These are phyloP conservation scores for Ailuropoda melanoleuca DNA, from an alignment of 2,113 vertebrate species.

Conservation along the genomic window DNA sequence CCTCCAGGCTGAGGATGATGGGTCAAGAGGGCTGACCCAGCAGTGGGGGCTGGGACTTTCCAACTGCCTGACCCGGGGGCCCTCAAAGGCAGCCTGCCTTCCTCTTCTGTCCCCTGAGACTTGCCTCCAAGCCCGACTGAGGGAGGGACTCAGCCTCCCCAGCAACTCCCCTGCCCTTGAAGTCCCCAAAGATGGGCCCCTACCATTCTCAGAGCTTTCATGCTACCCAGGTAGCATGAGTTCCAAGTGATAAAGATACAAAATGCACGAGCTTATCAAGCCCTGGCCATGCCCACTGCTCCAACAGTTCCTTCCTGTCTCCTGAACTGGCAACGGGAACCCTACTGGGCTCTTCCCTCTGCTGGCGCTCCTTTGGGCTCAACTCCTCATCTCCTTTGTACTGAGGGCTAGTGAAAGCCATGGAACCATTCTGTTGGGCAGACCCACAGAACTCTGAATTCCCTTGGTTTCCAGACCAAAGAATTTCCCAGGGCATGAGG, in stretches of 20 bases:
- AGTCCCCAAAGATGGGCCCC: neutral
- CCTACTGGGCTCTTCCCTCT: neutral
- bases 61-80: neutral
- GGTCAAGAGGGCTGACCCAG: neutral
- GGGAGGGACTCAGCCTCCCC: neutral
- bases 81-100: neutral
- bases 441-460: neutral
- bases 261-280: neutral
- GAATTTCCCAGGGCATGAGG: neutral
- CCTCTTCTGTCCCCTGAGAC: neutral
- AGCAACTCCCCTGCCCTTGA: neutral
- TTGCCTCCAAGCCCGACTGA: neutral
- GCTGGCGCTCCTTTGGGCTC: neutral
- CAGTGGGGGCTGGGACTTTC: neutral
- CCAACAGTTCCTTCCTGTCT: neutral
- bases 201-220: neutral
- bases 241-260: neutral
- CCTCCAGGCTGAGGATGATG: neutral
- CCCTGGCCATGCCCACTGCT: neutral
- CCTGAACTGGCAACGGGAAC: neutral
- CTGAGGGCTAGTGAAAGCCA: neutral
- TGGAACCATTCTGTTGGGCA: neutral
- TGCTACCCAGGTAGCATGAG: neutral
- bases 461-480: neutral
- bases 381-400: neutral